These are phyloP conservation scores for Euphonia xanthogaster DNA, from an alignment of 2,797 vertebrate species.

Conservation along the genomic window DNA sequence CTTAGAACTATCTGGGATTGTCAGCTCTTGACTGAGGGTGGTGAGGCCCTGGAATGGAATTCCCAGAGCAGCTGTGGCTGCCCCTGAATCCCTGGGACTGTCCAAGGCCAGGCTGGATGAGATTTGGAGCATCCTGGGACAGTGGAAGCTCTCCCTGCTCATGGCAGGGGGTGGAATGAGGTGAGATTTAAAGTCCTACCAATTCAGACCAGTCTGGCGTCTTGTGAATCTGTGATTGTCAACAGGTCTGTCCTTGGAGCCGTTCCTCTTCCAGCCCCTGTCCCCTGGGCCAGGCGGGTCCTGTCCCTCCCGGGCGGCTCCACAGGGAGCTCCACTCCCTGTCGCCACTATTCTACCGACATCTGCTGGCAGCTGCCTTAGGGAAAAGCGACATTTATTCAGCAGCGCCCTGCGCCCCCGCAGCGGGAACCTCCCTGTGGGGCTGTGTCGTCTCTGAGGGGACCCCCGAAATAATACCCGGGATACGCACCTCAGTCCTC, in stretches of 20 bases:
- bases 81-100: not conserved
- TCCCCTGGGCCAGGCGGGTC: not conserved
- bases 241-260: not conserved
- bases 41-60: not conserved
- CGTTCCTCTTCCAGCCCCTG: rapidly evolving
- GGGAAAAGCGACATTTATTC: not conserved
- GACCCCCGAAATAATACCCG: not conserved
- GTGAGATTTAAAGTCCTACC: not conserved
- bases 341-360: constrained; percentile 40
- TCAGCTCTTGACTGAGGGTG: not conserved
- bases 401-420: not conserved
- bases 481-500: not conserved
- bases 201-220: not conserved
- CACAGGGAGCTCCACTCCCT: not conserved
- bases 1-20: not conserved
- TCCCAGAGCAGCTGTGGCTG: not conserved
- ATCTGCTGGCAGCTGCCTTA: constrained; percentile 26
- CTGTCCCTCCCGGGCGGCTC: not conserved
- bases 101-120: rapidly evolving
- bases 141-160: not conserved
- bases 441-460: not conserved
- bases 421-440: not conserved
- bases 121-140: not conserved
- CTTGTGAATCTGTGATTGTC: not conserved
- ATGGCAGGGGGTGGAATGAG: not conserved